Evolutionary conservation across 2,797 vertebrate genomes (phyloP).

Genomic region (Hippoglossus hippoglossus): DNA sequence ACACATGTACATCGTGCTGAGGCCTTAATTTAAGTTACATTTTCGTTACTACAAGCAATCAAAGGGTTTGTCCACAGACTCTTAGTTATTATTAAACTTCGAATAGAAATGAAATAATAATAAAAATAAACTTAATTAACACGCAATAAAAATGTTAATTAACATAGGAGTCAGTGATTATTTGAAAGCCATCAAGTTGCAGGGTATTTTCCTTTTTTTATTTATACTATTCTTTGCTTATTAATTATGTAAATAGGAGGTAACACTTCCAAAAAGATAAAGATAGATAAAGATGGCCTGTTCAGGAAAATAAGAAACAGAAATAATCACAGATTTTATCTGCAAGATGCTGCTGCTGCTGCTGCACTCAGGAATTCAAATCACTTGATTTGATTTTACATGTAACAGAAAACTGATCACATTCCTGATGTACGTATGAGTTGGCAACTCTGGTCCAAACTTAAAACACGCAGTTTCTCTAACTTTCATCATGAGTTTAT

Average conservation of each 20-base stretch:
- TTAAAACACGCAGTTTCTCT: conserved; percentile 1
- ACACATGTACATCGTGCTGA: background rate
- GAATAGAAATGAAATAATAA: background rate
- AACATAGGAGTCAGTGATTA: too few species aligned
- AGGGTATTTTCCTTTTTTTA: background rate
- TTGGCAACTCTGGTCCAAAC: background rate
- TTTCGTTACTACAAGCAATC: background rate
- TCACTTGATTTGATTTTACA: background rate
- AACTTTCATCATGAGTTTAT: background rate
- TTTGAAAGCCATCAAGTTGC: background rate
- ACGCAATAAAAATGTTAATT: background rate
- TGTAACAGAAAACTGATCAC: background rate
- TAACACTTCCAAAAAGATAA: background rate
- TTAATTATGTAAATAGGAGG: background rate
- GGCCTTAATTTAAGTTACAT: background rate
- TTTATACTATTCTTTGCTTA: background rate
- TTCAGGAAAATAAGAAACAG: background rate
- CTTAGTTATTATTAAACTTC: background rate
- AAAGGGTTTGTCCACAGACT: background rate
- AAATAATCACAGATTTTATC: background rate
- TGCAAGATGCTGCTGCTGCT: background rate
- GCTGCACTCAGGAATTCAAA: background rate
- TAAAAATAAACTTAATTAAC: conserved; percentile 3
- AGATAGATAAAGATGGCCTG: too few species aligned
- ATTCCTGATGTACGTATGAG: background rate